Conservation (phyloP, 2,113 vertebrate species). For the Rhea pennata region DNA sequence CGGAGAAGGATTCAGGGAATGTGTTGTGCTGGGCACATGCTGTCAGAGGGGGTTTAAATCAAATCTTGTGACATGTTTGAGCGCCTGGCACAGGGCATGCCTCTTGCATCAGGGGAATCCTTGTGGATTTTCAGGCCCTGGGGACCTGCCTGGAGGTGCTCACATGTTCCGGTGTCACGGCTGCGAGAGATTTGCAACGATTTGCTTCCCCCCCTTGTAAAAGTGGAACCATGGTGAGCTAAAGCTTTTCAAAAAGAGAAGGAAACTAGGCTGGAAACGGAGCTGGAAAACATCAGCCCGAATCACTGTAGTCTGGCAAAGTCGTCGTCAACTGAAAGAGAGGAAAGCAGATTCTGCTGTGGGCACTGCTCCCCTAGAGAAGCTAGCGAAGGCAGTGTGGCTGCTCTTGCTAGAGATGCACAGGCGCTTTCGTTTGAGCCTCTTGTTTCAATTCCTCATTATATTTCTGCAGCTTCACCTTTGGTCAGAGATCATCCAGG, state of each 20-base stretch:
- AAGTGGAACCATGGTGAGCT: background rate
- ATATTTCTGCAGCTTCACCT: conserved; percentile 61
- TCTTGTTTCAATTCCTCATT: conserved; percentile 38
- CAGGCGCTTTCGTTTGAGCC: background rate
- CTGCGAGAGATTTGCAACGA: background rate
- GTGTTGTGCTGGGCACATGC: background rate
- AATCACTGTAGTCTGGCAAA: background rate
- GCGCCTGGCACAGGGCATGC: background rate
- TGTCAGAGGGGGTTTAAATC: background rate
- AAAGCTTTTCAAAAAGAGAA: background rate
- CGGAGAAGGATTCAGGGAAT: background rate
- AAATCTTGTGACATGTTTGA: background rate
- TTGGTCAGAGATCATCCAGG: conserved; percentile 43
- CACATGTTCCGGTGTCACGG: fast-evolving
- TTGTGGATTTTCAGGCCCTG: no score
- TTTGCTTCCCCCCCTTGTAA: background rate
- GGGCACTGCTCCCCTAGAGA: conserved; percentile 29
- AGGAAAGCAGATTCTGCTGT: background rate
- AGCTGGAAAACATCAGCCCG: background rate
- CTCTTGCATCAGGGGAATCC: background rate
- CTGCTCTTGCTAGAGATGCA: background rate
- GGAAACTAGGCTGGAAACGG: background rate
- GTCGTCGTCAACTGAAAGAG: background rate
- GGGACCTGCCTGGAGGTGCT: background rate
- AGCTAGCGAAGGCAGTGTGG: fast-evolving